Evolutionary conservation across 2,113 vertebrate genomes (phyloP), one percentile per base, ranked within the genome.

Genomic region (Gavialis gangeticus): DNA sequence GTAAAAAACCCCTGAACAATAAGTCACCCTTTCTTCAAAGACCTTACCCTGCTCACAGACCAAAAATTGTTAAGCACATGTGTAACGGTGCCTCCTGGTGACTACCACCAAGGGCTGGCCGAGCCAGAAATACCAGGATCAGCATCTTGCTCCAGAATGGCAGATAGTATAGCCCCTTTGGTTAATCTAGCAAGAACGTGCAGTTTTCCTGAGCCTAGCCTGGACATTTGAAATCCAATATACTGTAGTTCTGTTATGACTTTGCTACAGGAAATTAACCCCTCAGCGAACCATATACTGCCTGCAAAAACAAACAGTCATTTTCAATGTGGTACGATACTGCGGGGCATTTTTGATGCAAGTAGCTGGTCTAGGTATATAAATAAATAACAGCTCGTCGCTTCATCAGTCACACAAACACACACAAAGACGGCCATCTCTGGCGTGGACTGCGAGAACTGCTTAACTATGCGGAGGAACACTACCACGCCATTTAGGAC

Each of bases 171-270:
- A 64, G 85, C 14, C 75, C 63, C 64, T 92, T 93, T 87, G 83
- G 73, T 89, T 94, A 63, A 73, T 91, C 91, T 81, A 8, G 75
- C 95, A 91, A 95, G 87, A 92, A 95, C 93, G 85, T 76, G 67
- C 22, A 67, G 82, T 89, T 95, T 96, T 87, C 89, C 93, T 89
- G 91, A 89, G 93, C 94, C 87, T 93, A 87, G 91, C 91, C 83
- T 87, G 92, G 89, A 92, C 87, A 96, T 96, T 97, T 96, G 92
- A 96, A 96, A 96, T 96, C 95, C 93, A 96, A 95, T 95, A 95
- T 92, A 89, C 76, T 95, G 94, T 93, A 1, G 54, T 92, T 77
- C 80, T 85, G 83, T 96, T 94, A 95, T 76, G 93, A 93, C 92
- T 92, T 96, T 84, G 94, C 94, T 89, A 94, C 79, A 92, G 93